Percentiles rank a stretch among this genome's conserved stretches.
Evolutionary conservation across 2,888 invertebrate genomes (phyloP).

Genomic region (Microctonus hyperodae): DNA sequence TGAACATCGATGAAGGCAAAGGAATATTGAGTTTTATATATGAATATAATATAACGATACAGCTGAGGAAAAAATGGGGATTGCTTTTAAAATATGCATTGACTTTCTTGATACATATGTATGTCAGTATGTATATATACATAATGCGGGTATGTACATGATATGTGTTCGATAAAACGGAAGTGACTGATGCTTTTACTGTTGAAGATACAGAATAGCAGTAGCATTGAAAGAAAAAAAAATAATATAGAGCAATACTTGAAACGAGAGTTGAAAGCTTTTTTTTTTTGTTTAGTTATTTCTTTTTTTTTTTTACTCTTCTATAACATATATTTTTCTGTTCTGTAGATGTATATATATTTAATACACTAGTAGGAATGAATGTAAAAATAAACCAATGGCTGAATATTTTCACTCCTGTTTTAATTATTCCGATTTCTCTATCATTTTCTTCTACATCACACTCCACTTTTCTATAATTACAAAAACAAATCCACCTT

Average conservation of each 20-base stretch:
- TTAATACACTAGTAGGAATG: no score
- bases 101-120: slow-evolving; percentile 20
- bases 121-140: neutral
- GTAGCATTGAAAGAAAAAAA: neutral
- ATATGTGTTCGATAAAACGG: neutral
- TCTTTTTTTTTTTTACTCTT: neutral
- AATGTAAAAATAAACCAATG: neutral
- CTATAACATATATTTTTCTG: no score
- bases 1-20: neutral
- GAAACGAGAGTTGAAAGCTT: neutral
- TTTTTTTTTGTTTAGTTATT: no score
- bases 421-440: neutral
- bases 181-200: neutral
- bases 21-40: neutral
- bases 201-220: slow-evolving; percentile 15
- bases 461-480: neutral
- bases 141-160: no score
- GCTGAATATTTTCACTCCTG: neutral
- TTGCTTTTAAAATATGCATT: slow-evolving; percentile 38
- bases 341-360: no score
- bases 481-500: neutral
- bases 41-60: neutral
- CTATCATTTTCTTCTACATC: neutral
- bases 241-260: neutral
- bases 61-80: slow-evolving; percentile 1